phyloP scores from a whole-genome alignment of 2,113 vertebrate genomes.

The Potamarius usumacintae region DNA sequence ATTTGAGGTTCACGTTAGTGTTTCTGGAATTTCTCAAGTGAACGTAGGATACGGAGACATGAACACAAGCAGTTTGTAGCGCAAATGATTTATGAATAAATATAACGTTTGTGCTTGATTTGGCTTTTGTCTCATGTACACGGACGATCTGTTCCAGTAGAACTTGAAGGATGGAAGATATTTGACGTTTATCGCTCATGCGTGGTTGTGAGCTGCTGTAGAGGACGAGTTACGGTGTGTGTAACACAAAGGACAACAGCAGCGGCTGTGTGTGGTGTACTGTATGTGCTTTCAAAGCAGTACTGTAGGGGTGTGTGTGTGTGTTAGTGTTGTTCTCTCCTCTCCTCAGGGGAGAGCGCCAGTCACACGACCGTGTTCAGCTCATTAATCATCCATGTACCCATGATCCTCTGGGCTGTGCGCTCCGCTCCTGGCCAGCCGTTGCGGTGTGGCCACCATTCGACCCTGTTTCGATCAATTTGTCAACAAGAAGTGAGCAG shows the following conservation, averaged over 20 bases:
- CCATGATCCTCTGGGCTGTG: constrained; percentile 48
- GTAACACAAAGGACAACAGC: not conserved
- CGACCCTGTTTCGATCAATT: constrained; percentile 38
- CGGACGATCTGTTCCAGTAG: too few species aligned
- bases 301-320: constrained; percentile 27
- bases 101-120: not conserved
- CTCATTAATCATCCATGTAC: constrained; percentile 51
- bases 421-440: constrained; percentile 32
- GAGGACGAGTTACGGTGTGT: not conserved
- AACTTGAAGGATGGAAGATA: not conserved
- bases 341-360: constrained; percentile 40
- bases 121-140: not conserved
- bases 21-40: too few species aligned
- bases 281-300: constrained; percentile 24
- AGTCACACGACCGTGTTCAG: constrained; percentile 46
- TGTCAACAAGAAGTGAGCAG: constrained; percentile 28
- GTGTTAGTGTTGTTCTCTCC: constrained; percentile 33
- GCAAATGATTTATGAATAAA: not conserved
- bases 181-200: not conserved
- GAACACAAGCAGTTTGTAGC: too few species aligned
- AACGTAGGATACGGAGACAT: too few species aligned
- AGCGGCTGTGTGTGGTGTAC: not conserved
- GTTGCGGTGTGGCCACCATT: constrained; percentile 29
- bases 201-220: not conserved
- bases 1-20: not conserved